Conservation (phyloP, 2,797 vertebrate species). For the Phyllotis vaccarum region DNA sequence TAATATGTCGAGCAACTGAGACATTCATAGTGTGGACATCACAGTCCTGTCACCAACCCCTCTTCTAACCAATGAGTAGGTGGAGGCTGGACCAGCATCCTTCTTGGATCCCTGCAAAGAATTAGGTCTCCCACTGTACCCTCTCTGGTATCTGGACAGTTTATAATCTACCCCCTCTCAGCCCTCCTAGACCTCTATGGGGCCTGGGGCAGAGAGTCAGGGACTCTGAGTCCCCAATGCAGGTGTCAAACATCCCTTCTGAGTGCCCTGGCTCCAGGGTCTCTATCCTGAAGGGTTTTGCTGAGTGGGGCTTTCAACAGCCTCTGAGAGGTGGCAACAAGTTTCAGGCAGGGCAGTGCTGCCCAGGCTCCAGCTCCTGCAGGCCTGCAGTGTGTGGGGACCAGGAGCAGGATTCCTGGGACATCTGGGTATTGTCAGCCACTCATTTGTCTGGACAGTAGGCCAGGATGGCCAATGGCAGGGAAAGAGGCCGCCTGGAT, state of each 20-base stretch:
- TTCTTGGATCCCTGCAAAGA: not conserved
- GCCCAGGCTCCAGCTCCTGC: constrained; percentile 71
- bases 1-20: not conserved
- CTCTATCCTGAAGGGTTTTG: constrained; percentile 81
- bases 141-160: constrained; percentile 79
- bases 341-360: constrained; percentile 82
- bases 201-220: constrained; percentile 34
- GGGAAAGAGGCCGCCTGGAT: constrained; percentile 17
- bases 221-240: constrained; percentile 53
- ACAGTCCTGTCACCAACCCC: rapidly evolving
- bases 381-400: constrained; percentile 59
- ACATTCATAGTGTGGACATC: rapidly evolving
- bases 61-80: not conserved
- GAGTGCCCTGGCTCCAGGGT: constrained; percentile 88
- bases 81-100: not conserved
- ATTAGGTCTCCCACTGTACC: not conserved
- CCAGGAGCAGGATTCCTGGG: constrained; percentile 87
- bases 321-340: constrained; percentile 87
- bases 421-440: constrained; percentile 90
- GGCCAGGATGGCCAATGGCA: constrained; percentile 19
- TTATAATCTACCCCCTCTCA: constrained; percentile 79
- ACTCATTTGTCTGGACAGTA: constrained; percentile 80
- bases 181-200: constrained; percentile 78
- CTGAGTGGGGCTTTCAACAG: constrained; percentile 88
- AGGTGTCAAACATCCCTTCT: constrained; percentile 81